Evolutionary conservation across 1,140 invertebrate species (phyloP).

Genomic region (Nasonia longicornis): DNA sequence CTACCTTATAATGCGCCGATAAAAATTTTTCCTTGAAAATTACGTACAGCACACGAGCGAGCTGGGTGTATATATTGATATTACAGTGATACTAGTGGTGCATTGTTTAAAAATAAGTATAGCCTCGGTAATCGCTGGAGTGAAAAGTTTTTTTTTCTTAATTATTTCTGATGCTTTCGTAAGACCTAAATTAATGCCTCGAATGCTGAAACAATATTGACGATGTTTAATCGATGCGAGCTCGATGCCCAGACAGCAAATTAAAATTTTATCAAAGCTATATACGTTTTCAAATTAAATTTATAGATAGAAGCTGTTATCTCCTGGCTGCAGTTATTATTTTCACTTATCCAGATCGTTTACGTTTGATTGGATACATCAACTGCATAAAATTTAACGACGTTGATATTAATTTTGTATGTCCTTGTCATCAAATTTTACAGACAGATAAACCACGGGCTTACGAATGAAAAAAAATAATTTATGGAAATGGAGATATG

Average conservation of each 20-base stretch:
- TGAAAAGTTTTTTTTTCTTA: not conserved
- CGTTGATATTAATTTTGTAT: not conserved
- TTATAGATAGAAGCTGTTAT: not conserved
- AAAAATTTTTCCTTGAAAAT: constrained; percentile 12
- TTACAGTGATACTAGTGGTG: not conserved
- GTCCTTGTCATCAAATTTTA: not conserved
- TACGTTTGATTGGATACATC: not conserved
- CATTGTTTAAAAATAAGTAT: not conserved
- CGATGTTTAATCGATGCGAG: no score
- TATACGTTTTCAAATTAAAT: not conserved
- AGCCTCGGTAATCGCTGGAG: not conserved
- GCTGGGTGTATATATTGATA: not conserved
- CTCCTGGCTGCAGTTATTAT: not conserved
- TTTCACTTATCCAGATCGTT: not conserved
- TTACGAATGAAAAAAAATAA: not conserved
- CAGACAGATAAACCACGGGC: not conserved
- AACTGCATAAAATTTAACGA: not conserved
- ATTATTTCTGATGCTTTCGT: no score
- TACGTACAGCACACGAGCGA: not conserved
- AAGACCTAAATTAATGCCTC: no score
- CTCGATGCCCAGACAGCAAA: not conserved
- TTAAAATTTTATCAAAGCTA: not conserved
- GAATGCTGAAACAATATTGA: no score
- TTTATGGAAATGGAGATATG: not conserved
- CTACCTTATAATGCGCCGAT: not conserved